Evolutionary conservation across 2,797 vertebrate species (phyloP).

Genomic region (Microctenopoma stevenorrisi): DNA sequence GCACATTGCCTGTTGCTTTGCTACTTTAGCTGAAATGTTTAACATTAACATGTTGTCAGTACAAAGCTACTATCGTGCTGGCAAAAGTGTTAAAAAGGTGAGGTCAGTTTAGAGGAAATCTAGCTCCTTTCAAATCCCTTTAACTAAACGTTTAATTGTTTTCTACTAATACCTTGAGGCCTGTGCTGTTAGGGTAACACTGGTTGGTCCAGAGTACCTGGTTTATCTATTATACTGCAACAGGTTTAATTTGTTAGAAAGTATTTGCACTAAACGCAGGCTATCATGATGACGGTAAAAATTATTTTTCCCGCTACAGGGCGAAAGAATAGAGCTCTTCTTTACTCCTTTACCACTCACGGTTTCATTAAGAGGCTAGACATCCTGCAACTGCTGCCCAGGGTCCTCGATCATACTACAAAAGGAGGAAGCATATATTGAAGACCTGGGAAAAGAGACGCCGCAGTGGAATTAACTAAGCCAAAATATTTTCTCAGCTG

Average conservation of each 20-base stretch:
- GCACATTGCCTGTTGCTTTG: too few species aligned
- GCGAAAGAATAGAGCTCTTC: neutral
- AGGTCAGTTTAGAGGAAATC: conserved; percentile 22
- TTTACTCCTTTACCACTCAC: neutral
- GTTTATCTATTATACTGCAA: too few species aligned
- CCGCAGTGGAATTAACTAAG: conserved; percentile 22
- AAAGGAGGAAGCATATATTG: conserved; percentile 31
- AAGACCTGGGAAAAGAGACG: conserved; percentile 28
- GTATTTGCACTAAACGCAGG: neutral
- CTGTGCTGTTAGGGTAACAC: too few species aligned
- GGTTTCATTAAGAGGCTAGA: neutral
- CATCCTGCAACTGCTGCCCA: conserved; percentile 15
- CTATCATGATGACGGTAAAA: neutral
- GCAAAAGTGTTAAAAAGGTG: neutral
- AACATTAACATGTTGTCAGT: neutral
- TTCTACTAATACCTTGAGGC: neutral
- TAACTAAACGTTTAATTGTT: conserved; percentile 7
- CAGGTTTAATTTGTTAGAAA: too few species aligned
- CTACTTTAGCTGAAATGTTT: too few species aligned
- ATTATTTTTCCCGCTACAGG: neutral
- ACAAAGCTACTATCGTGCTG: neutral
- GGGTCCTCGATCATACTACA: conserved; percentile 21
- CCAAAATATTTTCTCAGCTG: conserved; percentile 18
- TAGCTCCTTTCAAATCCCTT: conserved; percentile 12
- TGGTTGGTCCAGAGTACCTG: too few species aligned